Evolutionary conservation across 2,888 invertebrate species (phyloP), one percentile per base, ranked within the genome.

Genomic region (Microplitis deprimator): DNA sequence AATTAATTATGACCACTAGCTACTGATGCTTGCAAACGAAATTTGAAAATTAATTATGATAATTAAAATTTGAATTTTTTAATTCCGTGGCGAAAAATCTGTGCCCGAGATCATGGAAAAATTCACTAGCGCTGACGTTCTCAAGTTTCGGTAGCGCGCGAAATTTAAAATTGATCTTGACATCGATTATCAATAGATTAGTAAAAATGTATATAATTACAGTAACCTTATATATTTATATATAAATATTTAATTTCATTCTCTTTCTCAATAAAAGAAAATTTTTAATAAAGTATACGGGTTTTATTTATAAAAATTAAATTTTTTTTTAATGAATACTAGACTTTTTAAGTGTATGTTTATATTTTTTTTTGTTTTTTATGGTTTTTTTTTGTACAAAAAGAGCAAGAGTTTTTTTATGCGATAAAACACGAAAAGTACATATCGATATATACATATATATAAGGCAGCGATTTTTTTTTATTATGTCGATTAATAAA

Each of bases 401-500:
- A 75, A 61, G 62, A 59, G 61, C 61, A 64, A 64, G 64, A 68
- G 75, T 50, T 50, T 50, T 29, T 50, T 8, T 75, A 62, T 75
- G 69, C 69, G 69, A 75, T 69, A 69, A 73, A 64, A 73, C 61
- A 68, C 60, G 61, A 68, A 65, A 67, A 71, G 68, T 64, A 76
- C 69, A 76, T 69, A 76, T 50, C 71, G 71, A 62, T 76, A 76
- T 76, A 64, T 76, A 76, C 71, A 76, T 64, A 61, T 71, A 67
- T 67, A 68, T 76, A 68, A 71, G 76, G 76, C 76, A 76, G 72
- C 72, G 68, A 65, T 69, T 68, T 64, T 69, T 59, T 59, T 75
- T 75, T 75, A 39, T 75, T 75, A 29, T 64, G 39, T 73, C 40
- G 20, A 40, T 65, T 50, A 50, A 50, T 50, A 50, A 50, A 40